phyloP scores from a whole-genome alignment of 2,797 vertebrate genomes.

The Anomalospiza imberbis region DNA sequence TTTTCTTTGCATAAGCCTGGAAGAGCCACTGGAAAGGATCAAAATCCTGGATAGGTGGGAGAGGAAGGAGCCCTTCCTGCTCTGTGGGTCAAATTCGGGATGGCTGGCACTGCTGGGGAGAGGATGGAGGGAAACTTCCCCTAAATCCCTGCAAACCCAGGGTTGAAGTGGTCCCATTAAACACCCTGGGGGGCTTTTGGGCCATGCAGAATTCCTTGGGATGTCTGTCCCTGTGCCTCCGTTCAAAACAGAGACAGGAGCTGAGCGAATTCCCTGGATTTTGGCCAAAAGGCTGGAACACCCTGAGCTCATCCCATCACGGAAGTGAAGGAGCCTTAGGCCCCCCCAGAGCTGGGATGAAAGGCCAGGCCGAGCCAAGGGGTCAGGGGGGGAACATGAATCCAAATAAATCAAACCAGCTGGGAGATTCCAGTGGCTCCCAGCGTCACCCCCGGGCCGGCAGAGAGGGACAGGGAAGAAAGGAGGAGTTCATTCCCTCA shows the following conservation, averaged over 20 bases:
- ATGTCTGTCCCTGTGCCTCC: not conserved
- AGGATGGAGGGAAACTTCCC: not conserved
- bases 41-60: not conserved
- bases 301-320: not conserved
- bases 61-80: not conserved
- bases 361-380: conserved; percentile 24
- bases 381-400: conserved; percentile 24
- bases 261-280: not conserved
- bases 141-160: not conserved
- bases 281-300: conserved; percentile 2
- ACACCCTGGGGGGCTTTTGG: accelerated
- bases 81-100: not conserved
- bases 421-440: conserved; percentile 17
- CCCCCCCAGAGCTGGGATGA: not conserved
- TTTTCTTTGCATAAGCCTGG: not conserved
- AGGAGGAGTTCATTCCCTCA: not conserved
- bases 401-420: conserved; percentile 50
- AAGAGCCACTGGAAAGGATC: not conserved
- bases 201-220: not conserved
- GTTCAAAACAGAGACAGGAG: not conserved
- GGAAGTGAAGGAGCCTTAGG: conserved; percentile 33
- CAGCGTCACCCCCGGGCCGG: not conserved
- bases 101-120: not conserved
- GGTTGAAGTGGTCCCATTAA: not conserved
- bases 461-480: not conserved